Base-by-base conservation (phyloP, 2,888 invertebrate genomes). In the Agrochola litura region DNA sequence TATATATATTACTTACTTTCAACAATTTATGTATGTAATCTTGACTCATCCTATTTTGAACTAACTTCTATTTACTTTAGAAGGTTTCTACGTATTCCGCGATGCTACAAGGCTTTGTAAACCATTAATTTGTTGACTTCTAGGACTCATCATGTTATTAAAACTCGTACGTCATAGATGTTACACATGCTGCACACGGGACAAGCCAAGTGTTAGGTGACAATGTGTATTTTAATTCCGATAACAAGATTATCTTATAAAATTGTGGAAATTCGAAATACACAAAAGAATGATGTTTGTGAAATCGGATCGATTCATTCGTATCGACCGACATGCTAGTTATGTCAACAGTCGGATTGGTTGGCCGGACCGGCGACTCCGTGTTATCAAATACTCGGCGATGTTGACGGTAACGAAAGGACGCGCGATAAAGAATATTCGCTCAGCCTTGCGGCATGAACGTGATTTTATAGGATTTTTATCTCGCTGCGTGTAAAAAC, bases 401-500 rank as follows among this genome's bases (percentile, higher is more conserved):
- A 88, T 94, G 94, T 94, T 93, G 93, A 93, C 88, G 89, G 85
- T 90, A 88, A 79, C 52, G 84, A 88, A 91, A 90, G 89, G 91
- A 90, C 91, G 92, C 89, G 90, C 92, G 93, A 92, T 94, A 94
- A 94, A 92, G 91, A 92, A 93, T 90, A 89, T 81, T 82, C 61
- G 67, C 77, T 76, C 60, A 73, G 76, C 80, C 46, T 65, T 82
- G 79, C 82, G 73, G 86, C 80, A 75, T 82, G 89, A 88, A 93
- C 94, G 94, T 94, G 94, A 93, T 95, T 95, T 95, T 94, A 95
- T 95, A 89, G 93, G 92, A 92, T 91, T 96, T 92, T 95, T 94
- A 95, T 95, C 95, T 91, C 83, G 89, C 82, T 68, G 79, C 86
- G 76, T 86, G 76, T 84, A 85, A 88, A 87, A 86, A 83, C 84